Percentiles rank a stretch among this genome's conserved stretches.
Evolutionary conservation across 2,797 vertebrate genomes (phyloP).

Genomic region (Hydrophis major): DNA sequence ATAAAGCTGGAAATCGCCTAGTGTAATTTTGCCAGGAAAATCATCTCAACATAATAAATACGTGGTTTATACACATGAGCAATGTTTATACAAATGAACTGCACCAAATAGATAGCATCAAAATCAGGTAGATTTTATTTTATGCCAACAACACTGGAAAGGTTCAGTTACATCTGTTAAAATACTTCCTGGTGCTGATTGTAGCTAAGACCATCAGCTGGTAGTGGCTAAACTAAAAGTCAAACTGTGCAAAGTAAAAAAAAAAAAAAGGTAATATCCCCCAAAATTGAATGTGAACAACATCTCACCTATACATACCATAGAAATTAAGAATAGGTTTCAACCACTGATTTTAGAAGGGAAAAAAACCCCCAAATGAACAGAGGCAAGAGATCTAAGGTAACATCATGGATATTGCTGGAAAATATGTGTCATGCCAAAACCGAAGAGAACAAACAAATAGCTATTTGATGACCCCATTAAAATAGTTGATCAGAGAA

Average conservation of each 20-base stretch:
- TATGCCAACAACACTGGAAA: neutral
- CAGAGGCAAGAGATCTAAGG: neutral
- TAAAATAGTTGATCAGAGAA: neutral
- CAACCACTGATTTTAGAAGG: neutral
- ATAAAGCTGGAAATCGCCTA: neutral
- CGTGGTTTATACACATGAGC: neutral
- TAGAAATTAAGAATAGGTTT: neutral
- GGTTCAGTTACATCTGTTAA: neutral
- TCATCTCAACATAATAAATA: neutral
- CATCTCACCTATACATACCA: neutral
- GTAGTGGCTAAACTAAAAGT: neutral
- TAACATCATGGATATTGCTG: neutral
- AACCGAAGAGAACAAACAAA: neutral
- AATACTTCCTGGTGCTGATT: neutral
- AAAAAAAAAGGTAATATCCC: neutral
- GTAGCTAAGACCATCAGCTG: neutral
- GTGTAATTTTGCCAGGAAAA: neutral
- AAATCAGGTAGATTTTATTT: neutral
- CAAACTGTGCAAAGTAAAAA: neutral
- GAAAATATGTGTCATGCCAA: neutral
- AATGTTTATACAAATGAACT: neutral
- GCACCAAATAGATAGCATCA: neutral
- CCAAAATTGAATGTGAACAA: neutral
- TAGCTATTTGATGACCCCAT: neutral
- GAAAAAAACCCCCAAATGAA: neutral